Evolutionary conservation across 2,888 invertebrate genomes (phyloP).

Genomic region (Sinodicranocentrus sp.): DNA sequence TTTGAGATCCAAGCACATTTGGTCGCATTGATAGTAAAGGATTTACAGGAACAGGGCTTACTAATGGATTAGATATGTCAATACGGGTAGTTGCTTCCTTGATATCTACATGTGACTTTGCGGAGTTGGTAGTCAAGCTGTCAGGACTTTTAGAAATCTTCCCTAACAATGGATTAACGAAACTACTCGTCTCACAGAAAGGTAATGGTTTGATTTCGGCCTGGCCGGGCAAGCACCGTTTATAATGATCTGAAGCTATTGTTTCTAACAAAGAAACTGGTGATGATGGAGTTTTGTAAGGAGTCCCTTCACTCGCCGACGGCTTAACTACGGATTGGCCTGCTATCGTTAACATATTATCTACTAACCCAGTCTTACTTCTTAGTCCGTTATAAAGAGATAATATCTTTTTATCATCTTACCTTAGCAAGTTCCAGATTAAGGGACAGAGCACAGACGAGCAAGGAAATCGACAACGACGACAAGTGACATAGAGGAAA

Average conservation of each 20-base stretch:
- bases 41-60: neutral
- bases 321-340: constrained; percentile 31
- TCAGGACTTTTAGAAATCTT: neutral
- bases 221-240: neutral
- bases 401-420: constrained; percentile 52
- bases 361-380: constrained; percentile 53
- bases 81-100: too few species aligned
- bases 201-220: neutral
- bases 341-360: constrained; percentile 16
- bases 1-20: neutral
- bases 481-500: constrained; percentile 5
- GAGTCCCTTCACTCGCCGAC: neutral
- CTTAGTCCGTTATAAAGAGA: constrained; percentile 13
- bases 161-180: constrained; percentile 20
- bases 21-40: constrained; percentile 7
- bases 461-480: neutral
- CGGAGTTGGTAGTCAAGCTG: neutral
- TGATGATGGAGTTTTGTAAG: neutral
- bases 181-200: too few species aligned
- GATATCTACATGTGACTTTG: too few species aligned
- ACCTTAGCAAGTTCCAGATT: constrained; percentile 63
- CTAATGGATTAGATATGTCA: constrained; percentile 18
- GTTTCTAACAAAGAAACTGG: constrained; percentile 51
- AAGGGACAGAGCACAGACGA: neutral
- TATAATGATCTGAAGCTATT: constrained; percentile 51